Percentiles rank a stretch among this genome's conserved stretches.
These are phyloP conservation scores for Aphaenogaster rudis DNA, from an alignment of 1,140 invertebrate species.

Conservation along the genomic window DNA sequence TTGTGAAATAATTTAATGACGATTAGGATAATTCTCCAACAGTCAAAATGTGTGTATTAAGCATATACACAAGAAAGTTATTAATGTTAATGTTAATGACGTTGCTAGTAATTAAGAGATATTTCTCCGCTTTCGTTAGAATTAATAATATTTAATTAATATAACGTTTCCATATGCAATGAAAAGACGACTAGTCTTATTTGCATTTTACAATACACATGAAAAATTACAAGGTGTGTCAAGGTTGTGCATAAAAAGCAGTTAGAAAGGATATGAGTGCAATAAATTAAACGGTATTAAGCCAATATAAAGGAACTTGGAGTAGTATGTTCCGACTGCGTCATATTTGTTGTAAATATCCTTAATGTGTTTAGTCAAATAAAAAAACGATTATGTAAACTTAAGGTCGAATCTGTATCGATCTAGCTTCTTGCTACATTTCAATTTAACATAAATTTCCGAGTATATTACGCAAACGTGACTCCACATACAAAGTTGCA, in stretches of 20 bases:
- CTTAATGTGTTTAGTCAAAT: not conserved
- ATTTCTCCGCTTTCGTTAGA: not conserved
- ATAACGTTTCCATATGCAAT: not conserved
- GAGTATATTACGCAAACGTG: not conserved
- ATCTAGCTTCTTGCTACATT: not conserved
- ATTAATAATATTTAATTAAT: not conserved
- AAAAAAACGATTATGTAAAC: not conserved
- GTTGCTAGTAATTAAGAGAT: not conserved
- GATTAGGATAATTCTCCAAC: not conserved
- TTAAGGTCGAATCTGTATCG: not conserved
- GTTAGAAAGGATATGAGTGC: not conserved
- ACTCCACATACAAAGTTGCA: not conserved
- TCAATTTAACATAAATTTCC: slow-evolving; percentile 14
- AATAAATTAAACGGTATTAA: slow-evolving; percentile 3
- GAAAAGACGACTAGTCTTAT: not conserved
- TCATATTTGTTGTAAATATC: not conserved
- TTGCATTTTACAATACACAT: slow-evolving; percentile 34
- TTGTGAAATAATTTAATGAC: not conserved
- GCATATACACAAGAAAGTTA: not conserved
- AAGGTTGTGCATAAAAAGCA: not conserved
- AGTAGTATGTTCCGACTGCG: not conserved
- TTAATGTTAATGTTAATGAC: not conserved
- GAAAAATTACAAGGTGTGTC: slow-evolving; percentile 47
- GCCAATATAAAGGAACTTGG: not conserved
- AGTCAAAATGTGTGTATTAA: not conserved